Base-by-base conservation (phyloP, 1,140 invertebrate species). In the Nasonia vitripennis region DNA sequence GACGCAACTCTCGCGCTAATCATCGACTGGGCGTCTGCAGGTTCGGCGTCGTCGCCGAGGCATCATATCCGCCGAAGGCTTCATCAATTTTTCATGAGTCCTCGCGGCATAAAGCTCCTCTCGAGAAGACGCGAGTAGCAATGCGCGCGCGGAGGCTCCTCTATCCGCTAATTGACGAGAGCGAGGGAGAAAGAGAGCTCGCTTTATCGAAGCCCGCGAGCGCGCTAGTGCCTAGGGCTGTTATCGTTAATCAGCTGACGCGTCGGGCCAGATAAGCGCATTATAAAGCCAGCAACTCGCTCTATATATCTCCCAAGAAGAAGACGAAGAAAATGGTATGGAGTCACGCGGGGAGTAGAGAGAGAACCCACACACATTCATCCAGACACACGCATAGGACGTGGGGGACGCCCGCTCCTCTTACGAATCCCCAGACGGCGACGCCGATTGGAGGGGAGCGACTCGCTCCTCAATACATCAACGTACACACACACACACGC, bases 361-460 rank as follows among this genome's bases (percentile, higher is more conserved):
- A 70, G 51, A 20, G 75, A 83, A 17, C 48, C 17, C 62, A 45
- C 62, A 48, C 31, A 20, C n/a, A 75, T 37, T 37, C 5, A 37
- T 37, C 34, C 5, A 37, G n/a, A n/a, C 51, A 55, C 51, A 55
- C 51, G 12, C 14, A 55, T 20, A 62, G 55, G 82, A 77, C 27
- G 78, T 48, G 31, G 79, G 83, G 78, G 87, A 81, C 75, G 83
- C 80, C 81, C 51, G 70, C 81, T 62, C 17, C 55, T 62, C 55
- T 71, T 37, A 71, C 83, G 83, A 84, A 84, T 84, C 83, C 55
- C 81, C 77, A 84, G 81, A 84, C 80, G 55, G 55, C 55, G 55
- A 55, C 27, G 81, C 55, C 81, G 78, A 86, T 85, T 88, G 86
- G 85, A 87, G 84, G 87, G 87, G 87, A 84, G 83, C 78, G 77